phyloP scores from a whole-genome alignment of 2,888 invertebrate genomes.

The Podabrus alpinus region DNA sequence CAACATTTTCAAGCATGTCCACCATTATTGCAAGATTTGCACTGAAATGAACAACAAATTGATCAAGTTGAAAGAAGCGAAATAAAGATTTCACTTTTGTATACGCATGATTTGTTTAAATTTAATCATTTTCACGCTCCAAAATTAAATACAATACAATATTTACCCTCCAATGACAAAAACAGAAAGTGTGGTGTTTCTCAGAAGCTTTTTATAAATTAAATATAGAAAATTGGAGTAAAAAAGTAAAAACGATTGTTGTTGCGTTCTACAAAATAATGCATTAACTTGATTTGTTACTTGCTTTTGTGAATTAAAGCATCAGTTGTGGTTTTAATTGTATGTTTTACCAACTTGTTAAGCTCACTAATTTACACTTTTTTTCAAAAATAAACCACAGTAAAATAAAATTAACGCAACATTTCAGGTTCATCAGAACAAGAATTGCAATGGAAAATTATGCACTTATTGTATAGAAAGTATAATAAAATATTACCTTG shows the following conservation, averaged over 20 bases:
- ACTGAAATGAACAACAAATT: neutral
- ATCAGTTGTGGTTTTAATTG: neutral
- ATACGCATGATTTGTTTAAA: slow-evolving; percentile 9
- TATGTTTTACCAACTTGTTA: neutral
- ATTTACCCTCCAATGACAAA: slow-evolving; percentile 12
- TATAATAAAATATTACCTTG: neutral
- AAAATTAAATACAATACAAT: slow-evolving; percentile 11
- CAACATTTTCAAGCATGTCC: neutral
- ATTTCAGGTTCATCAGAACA: neutral
- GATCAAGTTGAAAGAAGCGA: neutral
- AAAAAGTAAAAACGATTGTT: neutral
- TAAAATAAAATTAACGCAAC: neutral
- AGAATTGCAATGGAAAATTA: neutral
- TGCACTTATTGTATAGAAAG: neutral
- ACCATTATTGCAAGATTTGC: neutral
- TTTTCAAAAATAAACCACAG: neutral
- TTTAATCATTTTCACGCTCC: slow-evolving; percentile 16
- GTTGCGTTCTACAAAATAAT: neutral
- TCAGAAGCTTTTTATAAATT: neutral
- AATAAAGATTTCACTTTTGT: slow-evolving; percentile 13
- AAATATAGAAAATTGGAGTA: neutral
- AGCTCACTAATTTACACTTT: neutral
- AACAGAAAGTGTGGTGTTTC: slow-evolving; percentile 4
- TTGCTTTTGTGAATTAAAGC: neutral
- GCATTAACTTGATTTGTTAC: neutral